phyloP scores from a whole-genome alignment of 2,113 vertebrate genomes.

The Ptyas mucosa region DNA sequence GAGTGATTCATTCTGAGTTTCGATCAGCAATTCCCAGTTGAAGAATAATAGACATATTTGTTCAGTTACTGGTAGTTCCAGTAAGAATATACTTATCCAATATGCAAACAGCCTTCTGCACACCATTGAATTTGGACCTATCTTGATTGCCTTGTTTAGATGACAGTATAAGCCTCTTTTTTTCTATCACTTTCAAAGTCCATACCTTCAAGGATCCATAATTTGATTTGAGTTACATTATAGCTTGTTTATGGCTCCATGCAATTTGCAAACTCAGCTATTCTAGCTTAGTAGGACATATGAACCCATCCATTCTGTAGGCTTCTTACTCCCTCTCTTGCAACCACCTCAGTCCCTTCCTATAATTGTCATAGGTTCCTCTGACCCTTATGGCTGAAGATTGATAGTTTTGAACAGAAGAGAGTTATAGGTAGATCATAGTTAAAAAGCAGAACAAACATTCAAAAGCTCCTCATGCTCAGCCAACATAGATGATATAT shows the following conservation, averaged over 20 bases:
- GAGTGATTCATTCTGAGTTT: constrained; percentile 59
- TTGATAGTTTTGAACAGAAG: neutral
- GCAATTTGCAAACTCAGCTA: neutral
- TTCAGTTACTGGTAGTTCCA: neutral
- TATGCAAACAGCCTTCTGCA: neutral
- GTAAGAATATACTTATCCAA: neutral
- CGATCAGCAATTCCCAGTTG: constrained; percentile 39
- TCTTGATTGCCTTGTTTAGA: neutral
- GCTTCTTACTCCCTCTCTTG: neutral
- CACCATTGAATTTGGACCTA: neutral
- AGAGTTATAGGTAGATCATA: neutral
- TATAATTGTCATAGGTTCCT: neutral
- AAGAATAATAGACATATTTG: constrained; percentile 47
- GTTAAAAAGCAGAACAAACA: neutral
- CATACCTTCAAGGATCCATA: neutral
- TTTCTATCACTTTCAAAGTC: neutral
- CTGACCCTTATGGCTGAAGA: neutral
- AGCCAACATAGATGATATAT: neutral
- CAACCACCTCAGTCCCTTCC: neutral
- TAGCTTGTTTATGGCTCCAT: neutral
- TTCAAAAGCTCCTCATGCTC: neutral
- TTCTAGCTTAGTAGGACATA: neutral
- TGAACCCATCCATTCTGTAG: neutral
- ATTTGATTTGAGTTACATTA: neutral
- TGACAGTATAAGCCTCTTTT: neutral